Conservation (phyloP, 2,113 vertebrate species). For the Oryzias curvinotus region DNA sequence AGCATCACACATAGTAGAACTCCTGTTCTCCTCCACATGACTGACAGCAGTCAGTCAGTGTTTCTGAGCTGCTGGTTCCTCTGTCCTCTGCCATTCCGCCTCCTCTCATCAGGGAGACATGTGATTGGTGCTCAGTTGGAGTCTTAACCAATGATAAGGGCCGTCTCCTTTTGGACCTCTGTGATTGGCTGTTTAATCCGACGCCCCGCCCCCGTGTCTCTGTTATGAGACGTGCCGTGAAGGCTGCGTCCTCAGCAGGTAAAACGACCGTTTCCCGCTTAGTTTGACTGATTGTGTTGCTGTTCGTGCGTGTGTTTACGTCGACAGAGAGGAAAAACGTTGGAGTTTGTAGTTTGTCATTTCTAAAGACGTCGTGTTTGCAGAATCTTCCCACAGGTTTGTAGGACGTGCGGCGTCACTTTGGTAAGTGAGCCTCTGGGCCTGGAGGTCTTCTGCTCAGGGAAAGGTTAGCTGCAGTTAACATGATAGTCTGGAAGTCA, state of each 20-base stretch:
- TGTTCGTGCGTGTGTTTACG: neutral
- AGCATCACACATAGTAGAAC: too few relatives aligned
- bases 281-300: neutral
- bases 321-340: neutral
- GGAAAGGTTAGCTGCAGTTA: too few relatives aligned
- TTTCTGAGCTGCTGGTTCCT: neutral
- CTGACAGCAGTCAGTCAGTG: too few relatives aligned
- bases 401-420: too few relatives aligned
- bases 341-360: too few relatives aligned
- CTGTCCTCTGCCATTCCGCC: neutral
- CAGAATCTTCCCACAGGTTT: too few relatives aligned
- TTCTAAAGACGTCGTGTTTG: too few relatives aligned
- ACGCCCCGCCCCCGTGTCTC: neutral
- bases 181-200: conserved; percentile 16
- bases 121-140: conserved; percentile 3
- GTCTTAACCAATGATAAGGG: conserved; percentile 3
- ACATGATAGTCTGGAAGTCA: too few relatives aligned
- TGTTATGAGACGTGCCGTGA: neutral
- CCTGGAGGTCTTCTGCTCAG: too few relatives aligned
- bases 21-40: too few relatives aligned
- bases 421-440: too few relatives aligned
- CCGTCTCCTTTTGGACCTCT: rapidly evolving
- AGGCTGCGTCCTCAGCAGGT: conserved; percentile 4
- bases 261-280: neutral
- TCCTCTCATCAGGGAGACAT: neutral